These are phyloP conservation scores for Hystrix cristata DNA, from an alignment of 2,113 vertebrate species.

Conservation along the genomic window DNA sequence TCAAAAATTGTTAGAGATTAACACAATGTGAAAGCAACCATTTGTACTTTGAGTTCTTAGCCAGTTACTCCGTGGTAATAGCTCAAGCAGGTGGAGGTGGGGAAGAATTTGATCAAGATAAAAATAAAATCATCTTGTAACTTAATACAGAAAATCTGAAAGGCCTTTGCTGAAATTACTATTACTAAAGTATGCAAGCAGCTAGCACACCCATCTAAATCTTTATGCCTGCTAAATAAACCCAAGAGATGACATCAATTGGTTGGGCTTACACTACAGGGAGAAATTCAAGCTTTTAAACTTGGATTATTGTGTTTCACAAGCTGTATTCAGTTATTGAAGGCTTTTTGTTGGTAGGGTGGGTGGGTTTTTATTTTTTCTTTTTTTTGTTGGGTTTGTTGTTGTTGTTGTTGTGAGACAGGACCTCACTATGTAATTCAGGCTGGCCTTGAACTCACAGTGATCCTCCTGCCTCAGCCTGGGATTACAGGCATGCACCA, in stretches of 20 bases:
- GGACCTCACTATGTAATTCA: background rate
- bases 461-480: background rate
- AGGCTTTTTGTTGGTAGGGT: background rate
- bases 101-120: conserved; percentile 27
- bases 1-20: conserved; percentile 32
- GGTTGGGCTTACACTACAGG: background rate
- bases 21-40: background rate
- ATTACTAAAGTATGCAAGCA: background rate
- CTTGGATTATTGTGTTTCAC: conserved; percentile 5
- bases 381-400: background rate
- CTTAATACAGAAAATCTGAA: conserved; percentile 49
- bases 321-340: conserved; percentile 43
- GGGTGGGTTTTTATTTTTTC: background rate
- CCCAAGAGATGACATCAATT: background rate
- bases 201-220: background rate
- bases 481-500: background rate
- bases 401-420: background rate
- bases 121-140: background rate
- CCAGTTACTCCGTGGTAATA: conserved; percentile 18
- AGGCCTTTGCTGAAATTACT: conserved; percentile 10
- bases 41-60: conserved; percentile 48
- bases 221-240: background rate
- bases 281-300: conserved; percentile 27
- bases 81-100: background rate
- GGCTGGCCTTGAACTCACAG: background rate